phyloP scores from a whole-genome alignment of 1,140 invertebrate genomes.

The Temnothorax nylanderi region DNA sequence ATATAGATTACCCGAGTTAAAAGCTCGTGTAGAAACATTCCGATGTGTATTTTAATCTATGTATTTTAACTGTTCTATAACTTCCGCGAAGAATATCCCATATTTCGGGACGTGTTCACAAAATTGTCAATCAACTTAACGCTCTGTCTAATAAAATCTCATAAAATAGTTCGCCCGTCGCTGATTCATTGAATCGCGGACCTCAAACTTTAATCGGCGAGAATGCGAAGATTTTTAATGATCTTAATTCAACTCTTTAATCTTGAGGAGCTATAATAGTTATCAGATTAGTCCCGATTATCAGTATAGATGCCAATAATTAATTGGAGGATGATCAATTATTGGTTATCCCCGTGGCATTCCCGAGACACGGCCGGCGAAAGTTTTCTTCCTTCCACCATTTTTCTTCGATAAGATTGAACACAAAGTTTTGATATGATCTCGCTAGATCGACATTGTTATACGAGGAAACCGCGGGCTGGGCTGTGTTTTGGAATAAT shows the following conservation, averaged over 20 bases:
- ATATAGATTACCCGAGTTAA: neutral
- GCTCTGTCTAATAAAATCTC: conserved; percentile 23
- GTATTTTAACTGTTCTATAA: neutral
- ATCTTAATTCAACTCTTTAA: conserved; percentile 30
- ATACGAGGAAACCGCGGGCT: neutral
- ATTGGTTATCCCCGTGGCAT: conserved; percentile 13
- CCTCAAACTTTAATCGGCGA: neutral
- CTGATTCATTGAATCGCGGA: neutral
- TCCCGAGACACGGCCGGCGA: neutral
- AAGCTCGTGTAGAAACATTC: conserved; percentile 1
- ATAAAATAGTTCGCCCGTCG: conserved; percentile 19
- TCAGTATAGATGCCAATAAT: conserved; percentile 27
- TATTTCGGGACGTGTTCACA: neutral
- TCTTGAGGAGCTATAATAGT: conserved; percentile 6
- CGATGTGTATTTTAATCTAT: neutral
- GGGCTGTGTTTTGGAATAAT: neutral
- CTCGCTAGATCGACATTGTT: conserved; percentile 10
- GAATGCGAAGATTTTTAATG: neutral
- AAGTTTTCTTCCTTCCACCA: conserved; percentile 7
- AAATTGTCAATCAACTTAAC: conserved; percentile 46
- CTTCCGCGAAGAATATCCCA: neutral
- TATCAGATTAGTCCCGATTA: conserved; percentile 36
- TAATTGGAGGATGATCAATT: conserved; percentile 50
- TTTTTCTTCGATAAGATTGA: conserved; percentile 25
- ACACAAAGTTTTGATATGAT: conserved; percentile 45